These are phyloP conservation scores for Melanitta fusca DNA, from an alignment of 2,797 vertebrate genomes.

Conservation along the genomic window DNA sequence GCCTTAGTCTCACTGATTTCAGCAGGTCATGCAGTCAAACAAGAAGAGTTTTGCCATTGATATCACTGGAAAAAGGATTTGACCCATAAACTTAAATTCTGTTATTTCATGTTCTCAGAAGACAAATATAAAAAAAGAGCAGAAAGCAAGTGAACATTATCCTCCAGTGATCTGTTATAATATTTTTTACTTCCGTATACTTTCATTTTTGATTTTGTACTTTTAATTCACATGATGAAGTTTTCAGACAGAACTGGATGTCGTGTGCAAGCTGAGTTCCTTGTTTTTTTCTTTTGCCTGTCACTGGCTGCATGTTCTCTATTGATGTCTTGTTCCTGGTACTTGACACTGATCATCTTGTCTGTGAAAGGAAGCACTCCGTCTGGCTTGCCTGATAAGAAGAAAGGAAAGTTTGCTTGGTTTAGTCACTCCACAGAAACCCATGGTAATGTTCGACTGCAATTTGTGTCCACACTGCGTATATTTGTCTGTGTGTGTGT, in stretches of 20 bases:
- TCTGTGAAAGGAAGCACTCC: constrained; percentile 84
- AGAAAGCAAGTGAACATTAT: not conserved
- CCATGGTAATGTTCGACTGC: constrained; percentile 79
- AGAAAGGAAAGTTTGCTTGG: constrained; percentile 86
- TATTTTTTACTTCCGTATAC: constrained; percentile 6
- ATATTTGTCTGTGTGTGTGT: not conserved
- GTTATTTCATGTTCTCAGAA: not conserved
- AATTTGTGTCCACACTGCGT: constrained; percentile 28
- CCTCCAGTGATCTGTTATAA: not conserved
- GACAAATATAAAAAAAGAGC: not conserved
- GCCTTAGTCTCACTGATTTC: not conserved
- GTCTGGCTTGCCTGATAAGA: constrained; percentile 84
- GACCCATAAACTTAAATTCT: not conserved
- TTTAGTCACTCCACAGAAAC: constrained; percentile 87
- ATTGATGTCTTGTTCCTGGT: constrained; percentile 81
- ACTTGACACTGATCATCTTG: constrained; percentile 81
- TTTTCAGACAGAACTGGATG: constrained; percentile 55
- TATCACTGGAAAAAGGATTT: not conserved
- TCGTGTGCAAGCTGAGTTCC: constrained; percentile 75
- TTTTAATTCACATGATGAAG: constrained; percentile 50
- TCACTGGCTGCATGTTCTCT: constrained; percentile 80
- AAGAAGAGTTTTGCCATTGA: not conserved
- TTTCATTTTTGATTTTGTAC: constrained; percentile 35
- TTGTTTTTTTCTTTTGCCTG: constrained; percentile 78
- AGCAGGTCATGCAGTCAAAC: not conserved